phyloP scores from a whole-genome alignment of 1,140 invertebrate genomes.

The Zaprionus taronus region DNA sequence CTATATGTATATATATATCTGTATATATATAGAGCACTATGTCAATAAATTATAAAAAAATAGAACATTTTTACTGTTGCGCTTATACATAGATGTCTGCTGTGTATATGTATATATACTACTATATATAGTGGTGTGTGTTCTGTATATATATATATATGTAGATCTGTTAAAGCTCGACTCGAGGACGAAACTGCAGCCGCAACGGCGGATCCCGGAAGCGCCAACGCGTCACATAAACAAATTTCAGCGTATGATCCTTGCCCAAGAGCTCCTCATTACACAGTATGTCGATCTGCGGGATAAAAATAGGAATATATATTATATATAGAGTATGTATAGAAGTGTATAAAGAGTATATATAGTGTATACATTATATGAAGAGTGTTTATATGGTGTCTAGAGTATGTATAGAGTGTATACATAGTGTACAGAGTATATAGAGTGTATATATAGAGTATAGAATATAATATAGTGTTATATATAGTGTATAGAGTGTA shows the following conservation, averaged over 20 bases:
- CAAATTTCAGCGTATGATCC: constrained; percentile 99
- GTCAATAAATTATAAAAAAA: constrained; percentile 79
- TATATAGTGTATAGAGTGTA: too few species aligned
- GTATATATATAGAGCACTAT: constrained; percentile 49
- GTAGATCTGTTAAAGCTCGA: constrained; percentile 83
- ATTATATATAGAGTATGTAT: background rate
- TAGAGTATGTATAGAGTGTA: too few species aligned
- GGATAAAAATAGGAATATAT: constrained; percentile 21
- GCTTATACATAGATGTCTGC: constrained; percentile 21
- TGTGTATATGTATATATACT: background rate
- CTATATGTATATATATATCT: constrained; percentile 21
- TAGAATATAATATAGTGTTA: too few species aligned
- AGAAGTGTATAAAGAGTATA: too few species aligned
- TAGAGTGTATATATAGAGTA: too few species aligned
- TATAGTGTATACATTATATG: too few species aligned
- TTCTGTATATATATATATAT: constrained; percentile 4
- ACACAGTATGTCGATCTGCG: constrained; percentile 98
- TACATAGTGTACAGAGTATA: too few species aligned
- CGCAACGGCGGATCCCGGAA: constrained; percentile 95
- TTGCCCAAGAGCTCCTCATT: constrained; percentile 99
- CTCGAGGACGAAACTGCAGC: constrained; percentile 92
- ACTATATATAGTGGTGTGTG: background rate
- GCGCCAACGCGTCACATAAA: constrained; percentile 98
- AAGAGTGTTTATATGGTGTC: background rate
- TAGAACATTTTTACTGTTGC: constrained; percentile 71